A percentile compares a stretch with the other conserved stretches of the same genome.
These are phyloP conservation scores for Catocala sponsa DNA, from an alignment of 2,888 invertebrate genomes.

Conservation along the genomic window DNA sequence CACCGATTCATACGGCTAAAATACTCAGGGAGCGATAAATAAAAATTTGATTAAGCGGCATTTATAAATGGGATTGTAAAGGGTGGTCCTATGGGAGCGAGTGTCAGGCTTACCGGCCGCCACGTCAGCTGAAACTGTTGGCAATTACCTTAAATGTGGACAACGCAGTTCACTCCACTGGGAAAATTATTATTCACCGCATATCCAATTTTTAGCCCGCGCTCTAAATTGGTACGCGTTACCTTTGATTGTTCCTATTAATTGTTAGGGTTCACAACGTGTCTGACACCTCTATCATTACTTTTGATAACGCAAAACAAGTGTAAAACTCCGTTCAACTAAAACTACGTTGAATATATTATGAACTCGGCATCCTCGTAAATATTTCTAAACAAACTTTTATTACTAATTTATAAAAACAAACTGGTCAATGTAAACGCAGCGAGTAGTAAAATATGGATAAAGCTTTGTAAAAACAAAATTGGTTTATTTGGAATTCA, in stretches of 20 bases:
- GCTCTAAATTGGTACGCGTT: conserved; percentile 74
- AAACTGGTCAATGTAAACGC: conserved; percentile 30
- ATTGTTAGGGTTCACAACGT: conserved; percentile 54
- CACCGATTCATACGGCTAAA: conserved; percentile 47
- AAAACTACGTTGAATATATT: conserved; percentile 1
- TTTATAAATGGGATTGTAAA: conserved; percentile 86
- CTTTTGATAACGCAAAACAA: conserved; percentile 2
- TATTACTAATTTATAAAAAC: conserved; percentile 27
- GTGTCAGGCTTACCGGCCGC: conserved; percentile 81
- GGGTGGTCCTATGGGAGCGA: conserved; percentile 77
- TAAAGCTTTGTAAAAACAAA: conserved; percentile 31
- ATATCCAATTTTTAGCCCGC: conserved; percentile 80
- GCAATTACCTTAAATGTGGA: conserved; percentile 88
- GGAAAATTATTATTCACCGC: conserved; percentile 86
- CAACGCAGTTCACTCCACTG: conserved; percentile 80
- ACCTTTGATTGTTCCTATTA: conserved; percentile 75
- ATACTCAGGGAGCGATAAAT: conserved; percentile 65
- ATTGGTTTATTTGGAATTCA: conserved; percentile 30
- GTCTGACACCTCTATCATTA: conserved; percentile 23
- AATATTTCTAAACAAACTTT: conserved; percentile 17
- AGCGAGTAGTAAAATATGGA: conserved; percentile 23
- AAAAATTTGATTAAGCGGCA: conserved; percentile 83
- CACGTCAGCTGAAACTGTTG: conserved; percentile 84
- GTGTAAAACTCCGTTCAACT: background rate
- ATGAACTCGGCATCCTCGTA: conserved; percentile 3